These are phyloP conservation scores for Pollachius pollachius DNA, from an alignment of 2,113 vertebrate genomes.

Conservation along the genomic window DNA sequence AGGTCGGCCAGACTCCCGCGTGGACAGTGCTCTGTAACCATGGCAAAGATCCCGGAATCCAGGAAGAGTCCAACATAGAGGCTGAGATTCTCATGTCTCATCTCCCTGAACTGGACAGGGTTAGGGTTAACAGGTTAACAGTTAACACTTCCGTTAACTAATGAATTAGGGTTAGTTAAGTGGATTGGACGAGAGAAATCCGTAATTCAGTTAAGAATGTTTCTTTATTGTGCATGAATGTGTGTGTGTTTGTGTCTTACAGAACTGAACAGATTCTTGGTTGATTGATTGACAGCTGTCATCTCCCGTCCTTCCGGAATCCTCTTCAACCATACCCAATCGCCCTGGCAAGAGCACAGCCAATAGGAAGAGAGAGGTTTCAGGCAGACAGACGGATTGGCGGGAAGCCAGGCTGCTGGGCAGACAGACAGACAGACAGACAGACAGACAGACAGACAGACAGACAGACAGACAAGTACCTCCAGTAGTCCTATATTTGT, in stretches of 20 bases:
- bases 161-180: background rate
- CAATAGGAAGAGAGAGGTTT: slow-evolving; percentile 7
- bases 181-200: background rate
- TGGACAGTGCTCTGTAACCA: slow-evolving; percentile 83
- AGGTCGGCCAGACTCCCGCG: slow-evolving; percentile 86
- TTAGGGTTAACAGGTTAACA: background rate
- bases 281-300: slow-evolving; percentile 53
- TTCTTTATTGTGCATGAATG: background rate
- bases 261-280: slow-evolving; percentile 52
- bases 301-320: slow-evolving; percentile 66
- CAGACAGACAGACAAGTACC: slow-evolving; percentile 31
- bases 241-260: slow-evolving; percentile 32
- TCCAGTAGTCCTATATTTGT: slow-evolving; percentile 65
- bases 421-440: background rate
- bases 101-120: slow-evolving; percentile 75
- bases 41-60: slow-evolving; percentile 78
- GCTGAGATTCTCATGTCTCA: slow-evolving; percentile 84
- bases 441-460: background rate
- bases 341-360: slow-evolving; percentile 70
- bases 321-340: slow-evolving; percentile 89
- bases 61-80: slow-evolving; percentile 76
- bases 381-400: background rate
- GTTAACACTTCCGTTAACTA: background rate
- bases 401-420: background rate
- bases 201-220: background rate